Base-by-base conservation (phyloP, 2,113 vertebrate species). In the Notarius lentiginosus region DNA sequence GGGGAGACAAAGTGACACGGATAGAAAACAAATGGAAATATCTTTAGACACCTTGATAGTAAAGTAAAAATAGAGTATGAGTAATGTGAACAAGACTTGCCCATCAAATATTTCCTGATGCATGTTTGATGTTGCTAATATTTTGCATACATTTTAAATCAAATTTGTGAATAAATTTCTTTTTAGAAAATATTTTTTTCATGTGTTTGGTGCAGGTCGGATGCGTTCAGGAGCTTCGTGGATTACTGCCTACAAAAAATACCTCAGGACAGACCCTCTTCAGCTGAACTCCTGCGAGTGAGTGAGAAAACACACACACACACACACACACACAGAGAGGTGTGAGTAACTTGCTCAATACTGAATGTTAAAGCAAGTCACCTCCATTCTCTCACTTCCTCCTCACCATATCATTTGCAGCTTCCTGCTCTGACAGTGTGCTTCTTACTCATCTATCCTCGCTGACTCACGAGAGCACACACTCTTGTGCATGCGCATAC, bases 241-340 rank as follows among this genome's bases (percentile, higher is more conserved):
- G 97, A 99, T 96, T 98, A 97, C 96, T 99, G 98, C 97, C 97
- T 99, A 95, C 97, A 97, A 95, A 99, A 99, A 95, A 97, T 98
- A 96, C 98, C 98, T 97, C 98, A 99, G 96, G 98, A 99, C 95
- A 96, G 98, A 93, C 98, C 97, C 87, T 97, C 97, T 1, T 98
- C 98, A 61, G 94, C 94, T 85, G 98, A 99, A 92, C 95, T 99
- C 84, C 95, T 99, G 94, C 95, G 94, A 96, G 98, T 99, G 96
- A 98, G 95, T 92, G 87, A 90, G 86, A 88, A 87, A 89, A 87
- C 81, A 90, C 70, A 87, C 81, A 91, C 89, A 84, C 79, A 76
- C 84, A 84, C 53, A 34, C 56, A n/a, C 87, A 55, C 5, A 72
- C 88, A 85, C 56, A n/a, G 30, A 30, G 27, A 34, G 79, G 79